Base-by-base conservation (phyloP, 1,140 invertebrate genomes). In the Cheumatopsyche charites region DNA sequence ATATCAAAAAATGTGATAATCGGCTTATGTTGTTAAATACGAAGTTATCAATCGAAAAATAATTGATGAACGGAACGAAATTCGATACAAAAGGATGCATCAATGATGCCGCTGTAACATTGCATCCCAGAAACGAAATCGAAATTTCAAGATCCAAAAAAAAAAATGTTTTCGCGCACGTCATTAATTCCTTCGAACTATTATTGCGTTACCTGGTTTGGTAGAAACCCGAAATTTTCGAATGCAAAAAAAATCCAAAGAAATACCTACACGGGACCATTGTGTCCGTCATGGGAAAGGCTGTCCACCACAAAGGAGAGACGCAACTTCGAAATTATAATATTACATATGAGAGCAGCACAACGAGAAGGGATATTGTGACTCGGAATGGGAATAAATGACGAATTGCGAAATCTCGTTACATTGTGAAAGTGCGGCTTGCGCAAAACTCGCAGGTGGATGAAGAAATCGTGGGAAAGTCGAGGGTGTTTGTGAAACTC, bases 61-160 rank as follows among this genome's bases (percentile, higher is more conserved):
- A n/a, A n/a, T n/a, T n/a, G n/a, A n/a, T n/a, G n/a, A n/a, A n/a
- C n/a, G n/a, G n/a, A n/a, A n/a, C n/a, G n/a, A n/a, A n/a, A n/a
- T n/a, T n/a, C n/a, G n/a, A n/a, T n/a, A n/a, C n/a, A n/a, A n/a
- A n/a, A n/a, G n/a, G n/a, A n/a, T n/a, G n/a, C n/a, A n/a, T n/a
- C n/a, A n/a, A n/a, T n/a, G n/a, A n/a, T n/a, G n/a, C n/a, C n/a
- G n/a, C n/a, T n/a, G 21, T 15, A 11, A 23, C 11, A 58, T 26
- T 58, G 55, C 4, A 58, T 58, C 55, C 12, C 55, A n/a, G 55
- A 58, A 36, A 58, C 55, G 55, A 58, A 58, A 58, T 58, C 55
- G 55, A 58, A 58, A 58, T 58, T 11, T 25, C 23, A 58, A 17
- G 49, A 5, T 52, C n/a, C 17, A 52, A 49, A 55, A 55, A 55